These are phyloP conservation scores for Bombus vancouverensis DNA, from an alignment of 1,140 invertebrate genomes.

Conservation along the genomic window DNA sequence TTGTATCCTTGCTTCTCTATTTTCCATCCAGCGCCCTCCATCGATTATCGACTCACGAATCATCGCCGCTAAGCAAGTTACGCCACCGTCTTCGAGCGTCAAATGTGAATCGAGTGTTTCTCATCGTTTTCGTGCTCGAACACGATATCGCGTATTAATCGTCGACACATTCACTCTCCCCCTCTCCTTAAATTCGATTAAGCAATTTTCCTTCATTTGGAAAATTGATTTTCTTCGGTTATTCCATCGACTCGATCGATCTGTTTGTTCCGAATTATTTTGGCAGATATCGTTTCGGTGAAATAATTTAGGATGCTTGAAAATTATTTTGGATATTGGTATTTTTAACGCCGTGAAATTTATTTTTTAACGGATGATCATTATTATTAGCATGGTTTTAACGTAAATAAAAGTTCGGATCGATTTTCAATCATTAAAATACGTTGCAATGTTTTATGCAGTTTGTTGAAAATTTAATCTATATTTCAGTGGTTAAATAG, in stretches of 20 bases:
- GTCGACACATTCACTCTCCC: background rate
- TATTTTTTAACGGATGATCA: background rate
- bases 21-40: constrained; percentile 59
- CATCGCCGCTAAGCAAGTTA: constrained; percentile 56
- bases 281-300: background rate
- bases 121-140: constrained; percentile 17
- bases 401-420: background rate
- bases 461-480: background rate
- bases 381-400: background rate
- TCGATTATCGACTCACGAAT: constrained; percentile 67
- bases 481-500: background rate
- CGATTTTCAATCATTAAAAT: background rate
- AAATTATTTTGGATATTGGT: background rate
- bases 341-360: no score
- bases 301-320: background rate
- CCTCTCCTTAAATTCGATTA: background rate
- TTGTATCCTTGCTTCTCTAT: constrained; percentile 65
- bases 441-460: background rate
- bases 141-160: constrained; percentile 40
- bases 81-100: constrained; percentile 48
- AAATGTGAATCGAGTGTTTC: constrained; percentile 53
- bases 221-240: background rate
- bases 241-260: background rate
- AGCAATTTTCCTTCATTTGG: background rate
- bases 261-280: background rate